phyloP scores from a whole-genome alignment of 2,797 vertebrate genomes.

The Melopsittacus undulatus region DNA sequence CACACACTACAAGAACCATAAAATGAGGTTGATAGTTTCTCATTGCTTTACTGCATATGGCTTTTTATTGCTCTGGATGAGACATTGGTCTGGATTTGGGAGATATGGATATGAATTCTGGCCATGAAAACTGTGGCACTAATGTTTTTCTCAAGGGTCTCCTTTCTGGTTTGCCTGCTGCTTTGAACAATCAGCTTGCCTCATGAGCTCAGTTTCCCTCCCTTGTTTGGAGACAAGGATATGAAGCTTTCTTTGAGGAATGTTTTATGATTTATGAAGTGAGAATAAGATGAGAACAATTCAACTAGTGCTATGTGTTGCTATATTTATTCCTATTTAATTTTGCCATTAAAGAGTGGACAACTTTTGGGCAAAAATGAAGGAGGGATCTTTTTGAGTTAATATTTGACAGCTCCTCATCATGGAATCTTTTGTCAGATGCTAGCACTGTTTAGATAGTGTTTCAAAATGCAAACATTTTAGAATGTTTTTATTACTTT shows the following conservation, averaged over 20 bases:
- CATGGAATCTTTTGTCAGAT: background rate
- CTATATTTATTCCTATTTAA: background rate
- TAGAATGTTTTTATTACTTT: no score
- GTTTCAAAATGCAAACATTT: conserved; percentile 2
- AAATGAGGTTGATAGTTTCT: background rate
- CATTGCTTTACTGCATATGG: background rate
- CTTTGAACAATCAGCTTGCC: background rate
- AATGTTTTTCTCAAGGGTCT: background rate
- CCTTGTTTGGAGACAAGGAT: background rate
- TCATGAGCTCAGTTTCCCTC: background rate
- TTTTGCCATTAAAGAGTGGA: background rate
- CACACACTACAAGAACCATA: fast-evolving
- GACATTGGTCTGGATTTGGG: background rate
- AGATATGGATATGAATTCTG: background rate
- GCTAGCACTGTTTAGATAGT: background rate
- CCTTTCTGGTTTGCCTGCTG: background rate
- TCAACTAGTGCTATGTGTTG: background rate
- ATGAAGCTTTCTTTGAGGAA: background rate
- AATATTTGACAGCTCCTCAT: background rate
- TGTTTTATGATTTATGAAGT: background rate
- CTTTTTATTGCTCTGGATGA: background rate
- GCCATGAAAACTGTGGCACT: background rate
- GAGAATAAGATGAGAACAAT: background rate
- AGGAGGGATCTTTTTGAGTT: background rate
- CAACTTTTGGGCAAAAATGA: background rate